Percentiles rank a stretch among this genome's conserved stretches.
Conservation (phyloP, 1,140 invertebrate genomes). For the Dolichoris vasculosae region DNA sequence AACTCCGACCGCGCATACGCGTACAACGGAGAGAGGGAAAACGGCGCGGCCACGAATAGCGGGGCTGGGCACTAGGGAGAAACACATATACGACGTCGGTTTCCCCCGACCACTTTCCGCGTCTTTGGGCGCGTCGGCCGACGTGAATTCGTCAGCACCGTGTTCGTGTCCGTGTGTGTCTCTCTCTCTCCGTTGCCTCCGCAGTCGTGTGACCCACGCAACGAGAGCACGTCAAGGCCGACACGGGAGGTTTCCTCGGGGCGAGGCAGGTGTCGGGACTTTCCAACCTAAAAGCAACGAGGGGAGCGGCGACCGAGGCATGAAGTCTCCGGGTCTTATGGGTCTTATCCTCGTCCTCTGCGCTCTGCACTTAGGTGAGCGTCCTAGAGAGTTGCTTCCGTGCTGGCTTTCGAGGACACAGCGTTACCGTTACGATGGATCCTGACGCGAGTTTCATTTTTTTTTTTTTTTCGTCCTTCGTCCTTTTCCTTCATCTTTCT, state of each 20-base stretch:
- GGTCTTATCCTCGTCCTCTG: constrained; percentile 24
- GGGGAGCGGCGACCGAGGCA: background rate
- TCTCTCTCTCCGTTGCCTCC: too few relatives aligned
- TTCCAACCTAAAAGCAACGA: background rate
- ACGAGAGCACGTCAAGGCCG: background rate
- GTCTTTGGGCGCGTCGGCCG: constrained; percentile 35
- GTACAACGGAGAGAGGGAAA: background rate
- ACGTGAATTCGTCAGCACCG: constrained; percentile 21
- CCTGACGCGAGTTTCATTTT: too few relatives aligned
- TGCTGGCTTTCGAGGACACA: too few relatives aligned
- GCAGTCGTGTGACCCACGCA: constrained; percentile 11
- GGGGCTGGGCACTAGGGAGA: background rate
- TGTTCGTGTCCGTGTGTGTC: too few relatives aligned
- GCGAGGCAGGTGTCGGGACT: background rate
- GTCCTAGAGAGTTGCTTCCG: too few relatives aligned
- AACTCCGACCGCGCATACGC: background rate
- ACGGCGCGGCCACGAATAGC: background rate
- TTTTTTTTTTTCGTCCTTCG: too few relatives aligned
- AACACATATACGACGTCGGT: background rate
- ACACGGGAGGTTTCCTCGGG: background rate
- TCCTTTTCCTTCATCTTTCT: too few relatives aligned
- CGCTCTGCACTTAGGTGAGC: constrained; percentile 12
- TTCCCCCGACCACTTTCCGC: constrained; percentile 6
- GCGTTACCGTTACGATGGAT: too few relatives aligned
- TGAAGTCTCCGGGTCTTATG: constrained; percentile 3